Base-by-base conservation (phyloP, 2,113 vertebrate genomes). In the Notechis scutatus region DNA sequence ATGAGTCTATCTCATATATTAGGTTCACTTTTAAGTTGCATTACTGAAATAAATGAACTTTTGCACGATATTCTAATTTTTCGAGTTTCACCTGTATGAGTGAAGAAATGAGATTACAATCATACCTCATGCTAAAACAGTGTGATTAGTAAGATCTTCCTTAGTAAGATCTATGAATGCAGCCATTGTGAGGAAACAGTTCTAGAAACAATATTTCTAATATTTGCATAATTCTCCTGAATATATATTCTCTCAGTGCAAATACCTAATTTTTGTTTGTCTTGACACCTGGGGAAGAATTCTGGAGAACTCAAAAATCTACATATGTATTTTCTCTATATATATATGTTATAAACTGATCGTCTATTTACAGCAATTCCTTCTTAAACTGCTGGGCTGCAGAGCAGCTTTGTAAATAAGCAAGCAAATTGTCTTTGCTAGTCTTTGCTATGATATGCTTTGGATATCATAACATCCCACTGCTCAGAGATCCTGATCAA, bases 291-390 rank as follows among this genome's bases (percentile, higher is more conserved):
- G 14, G n/a, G n/a, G 64, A 74, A 74, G n/a, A 74, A 74, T 74
- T 34, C 64, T 74, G 64, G 64, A 74, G n/a, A 74, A 74, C n/a
- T 74, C 2, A 18, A 34, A 74, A 69, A 69, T 15, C 14, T 69
- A 69, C n/a, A 69, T 12, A 18, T 47, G 47, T 69, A 69, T 69
- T n/a, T 69, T 64, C 10, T 47, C 6, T 47, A 6, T 47, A 8
- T 47, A 8, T 47, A 47, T 47, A 47, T 47, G 47, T 47, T 47
- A 42, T 42, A 47, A 47, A 47, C 47, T 47, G 47, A 47, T 12
- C 18, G 90, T 21, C 24, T 47, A 1, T 88, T 96, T 96, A 93
- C 94, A 94, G 95, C 93, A 97, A 91, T 97, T 96, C 96, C 96
- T 96, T 96, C 95, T 96, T 85, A 18, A 2, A 0, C 81, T 89